Percentiles rank a stretch among this genome's conserved stretches.
phyloP scores from a whole-genome alignment of 2,888 invertebrate species.

The Netelia fuscicornis region DNA sequence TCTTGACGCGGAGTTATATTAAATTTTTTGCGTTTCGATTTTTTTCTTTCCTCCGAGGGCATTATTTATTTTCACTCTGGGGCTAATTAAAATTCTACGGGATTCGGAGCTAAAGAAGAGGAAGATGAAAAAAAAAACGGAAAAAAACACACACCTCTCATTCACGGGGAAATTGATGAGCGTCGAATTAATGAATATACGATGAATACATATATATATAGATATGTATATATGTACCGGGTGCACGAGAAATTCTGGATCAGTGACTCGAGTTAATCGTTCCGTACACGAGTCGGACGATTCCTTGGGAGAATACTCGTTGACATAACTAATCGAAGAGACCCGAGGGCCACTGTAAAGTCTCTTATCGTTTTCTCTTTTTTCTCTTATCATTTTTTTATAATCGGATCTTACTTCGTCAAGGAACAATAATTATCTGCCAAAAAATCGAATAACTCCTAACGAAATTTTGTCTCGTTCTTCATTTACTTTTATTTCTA shows the following conservation, averaged over 20 bases:
- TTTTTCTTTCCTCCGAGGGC: not conserved
- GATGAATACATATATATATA: not conserved
- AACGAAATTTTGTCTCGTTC: too few relatives aligned
- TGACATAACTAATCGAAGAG: not conserved
- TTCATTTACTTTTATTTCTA: too few relatives aligned
- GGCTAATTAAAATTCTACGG: slow-evolving; percentile 6
- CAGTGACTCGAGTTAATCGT: slow-evolving; percentile 8
- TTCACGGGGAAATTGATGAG: not conserved
- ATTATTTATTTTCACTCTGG: too few relatives aligned
- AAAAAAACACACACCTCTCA: not conserved
- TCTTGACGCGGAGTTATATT: not conserved
- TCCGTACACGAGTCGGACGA: not conserved
- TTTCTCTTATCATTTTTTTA: too few relatives aligned
- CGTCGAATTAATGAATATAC: slow-evolving; percentile 1
- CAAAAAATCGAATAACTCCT: too few relatives aligned
- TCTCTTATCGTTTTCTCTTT: too few relatives aligned
- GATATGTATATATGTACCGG: not conserved
- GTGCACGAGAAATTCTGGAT: not conserved
- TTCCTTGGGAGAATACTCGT: not conserved
- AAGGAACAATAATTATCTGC: too few relatives aligned
- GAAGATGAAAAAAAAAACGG: not conserved
- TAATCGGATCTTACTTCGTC: too few relatives aligned
- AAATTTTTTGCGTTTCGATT: not conserved
- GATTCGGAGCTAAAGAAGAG: not conserved
- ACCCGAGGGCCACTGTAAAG: not conserved